phyloP scores from a whole-genome alignment of 2,888 invertebrate genomes.

The Argyra leucocephala region DNA sequence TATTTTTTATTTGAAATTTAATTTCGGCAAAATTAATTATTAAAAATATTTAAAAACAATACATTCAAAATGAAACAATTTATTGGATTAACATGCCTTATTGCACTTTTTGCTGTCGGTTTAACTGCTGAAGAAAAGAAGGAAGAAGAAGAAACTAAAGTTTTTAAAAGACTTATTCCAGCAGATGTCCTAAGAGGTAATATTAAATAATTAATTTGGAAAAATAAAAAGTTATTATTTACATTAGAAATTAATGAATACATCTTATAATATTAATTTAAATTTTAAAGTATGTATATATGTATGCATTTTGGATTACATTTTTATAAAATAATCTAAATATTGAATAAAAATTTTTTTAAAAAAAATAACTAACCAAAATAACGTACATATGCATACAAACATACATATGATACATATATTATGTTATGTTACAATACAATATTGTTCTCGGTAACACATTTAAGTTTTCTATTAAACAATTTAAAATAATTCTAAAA shows the following conservation, averaged over 20 bases:
- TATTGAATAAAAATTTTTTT: too few relatives aligned
- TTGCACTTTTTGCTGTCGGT: conserved; percentile 47
- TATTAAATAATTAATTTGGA: conserved; percentile 9
- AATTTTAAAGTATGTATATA: too few relatives aligned
- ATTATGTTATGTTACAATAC: too few relatives aligned
- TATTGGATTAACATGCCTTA: conserved; percentile 24
- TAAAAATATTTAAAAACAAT: conserved; percentile 12
- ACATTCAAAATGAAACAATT: conserved; percentile 26
- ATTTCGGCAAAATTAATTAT: conserved; percentile 11
- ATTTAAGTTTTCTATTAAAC: too few relatives aligned
- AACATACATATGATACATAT: too few relatives aligned
- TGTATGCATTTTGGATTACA: too few relatives aligned
- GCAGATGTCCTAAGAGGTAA: conserved; percentile 84
- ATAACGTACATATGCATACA: too few relatives aligned
- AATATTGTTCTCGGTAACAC: too few relatives aligned
- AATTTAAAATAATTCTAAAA: too few relatives aligned
- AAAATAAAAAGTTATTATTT: not conserved
- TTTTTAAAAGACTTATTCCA: conserved; percentile 73
- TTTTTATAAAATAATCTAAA: too few relatives aligned
- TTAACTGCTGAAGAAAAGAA: conserved; percentile 41
- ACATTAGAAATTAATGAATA: not conserved
- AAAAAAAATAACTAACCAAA: too few relatives aligned
- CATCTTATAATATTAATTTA: too few relatives aligned
- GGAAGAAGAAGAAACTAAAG: conserved; percentile 46
- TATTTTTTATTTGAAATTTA: conserved; percentile 16